A percentile compares a stretch with the other conserved stretches of the same genome.
Evolutionary conservation across 1,140 invertebrate genomes (phyloP).

Genomic region (Trichonephila clavipes): DNA sequence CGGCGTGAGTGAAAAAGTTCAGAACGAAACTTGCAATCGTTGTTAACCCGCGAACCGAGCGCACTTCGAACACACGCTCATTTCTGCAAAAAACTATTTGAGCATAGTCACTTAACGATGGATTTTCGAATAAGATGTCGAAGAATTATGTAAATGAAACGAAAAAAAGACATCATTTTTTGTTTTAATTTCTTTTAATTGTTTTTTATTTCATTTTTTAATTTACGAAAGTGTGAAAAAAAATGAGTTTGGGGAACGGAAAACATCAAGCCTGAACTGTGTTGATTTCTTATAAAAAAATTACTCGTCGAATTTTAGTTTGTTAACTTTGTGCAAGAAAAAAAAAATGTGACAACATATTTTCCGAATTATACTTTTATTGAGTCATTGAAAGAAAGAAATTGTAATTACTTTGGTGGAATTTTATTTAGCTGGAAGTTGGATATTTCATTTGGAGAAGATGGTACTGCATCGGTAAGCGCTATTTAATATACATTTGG

Average conservation of each 20-base stretch:
- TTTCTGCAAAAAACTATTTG: neutral
- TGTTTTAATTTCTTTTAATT: neutral
- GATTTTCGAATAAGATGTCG: neutral
- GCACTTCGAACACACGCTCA: neutral
- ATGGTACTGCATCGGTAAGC: neutral
- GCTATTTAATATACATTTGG: too few species aligned
- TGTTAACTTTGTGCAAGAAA: neutral
- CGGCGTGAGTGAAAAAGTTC: neutral
- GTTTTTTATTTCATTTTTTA: neutral
- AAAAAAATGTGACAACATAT: neutral
- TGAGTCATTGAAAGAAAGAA: neutral
- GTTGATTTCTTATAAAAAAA: neutral
- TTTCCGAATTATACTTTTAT: neutral
- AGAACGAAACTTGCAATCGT: neutral
- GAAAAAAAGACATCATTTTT: neutral
- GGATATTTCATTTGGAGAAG: neutral
- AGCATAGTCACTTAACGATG: neutral
- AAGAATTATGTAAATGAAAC: neutral
- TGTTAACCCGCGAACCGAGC: conserved; percentile 4
- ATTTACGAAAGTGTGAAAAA: neutral
- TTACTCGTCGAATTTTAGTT: neutral
- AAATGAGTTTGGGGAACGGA: neutral
- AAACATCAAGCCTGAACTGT: neutral
- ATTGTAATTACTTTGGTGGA: neutral
- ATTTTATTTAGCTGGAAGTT: neutral